phyloP scores from a whole-genome alignment of 2,888 invertebrate species.

The Andrena camellia region DNA sequence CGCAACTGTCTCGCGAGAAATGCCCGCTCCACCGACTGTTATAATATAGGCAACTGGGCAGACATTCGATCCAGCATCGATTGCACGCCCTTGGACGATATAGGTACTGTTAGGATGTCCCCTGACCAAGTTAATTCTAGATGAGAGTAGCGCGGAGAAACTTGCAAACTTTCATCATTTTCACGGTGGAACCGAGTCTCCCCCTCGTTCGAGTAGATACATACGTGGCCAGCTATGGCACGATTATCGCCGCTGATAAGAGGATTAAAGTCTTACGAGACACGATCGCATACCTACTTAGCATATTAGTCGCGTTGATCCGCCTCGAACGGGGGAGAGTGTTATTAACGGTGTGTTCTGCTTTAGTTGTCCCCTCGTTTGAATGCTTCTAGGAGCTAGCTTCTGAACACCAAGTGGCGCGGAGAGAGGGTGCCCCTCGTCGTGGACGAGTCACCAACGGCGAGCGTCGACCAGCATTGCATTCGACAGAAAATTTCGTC shows the following conservation, averaged over 20 bases:
- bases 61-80: neutral
- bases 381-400: too few species aligned
- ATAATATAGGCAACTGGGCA: neutral
- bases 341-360: constrained; percentile 39
- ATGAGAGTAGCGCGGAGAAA: neutral
- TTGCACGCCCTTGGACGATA: too few species aligned
- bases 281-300: constrained; percentile 26
- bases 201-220: neutral
- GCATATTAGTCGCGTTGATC: constrained; percentile 45
- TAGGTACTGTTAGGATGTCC: too few species aligned
- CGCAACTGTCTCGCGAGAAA: too few species aligned
- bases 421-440: neutral
- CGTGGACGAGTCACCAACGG: neutral
- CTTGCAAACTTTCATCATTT: neutral
- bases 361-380: neutral
- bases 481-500: constrained; percentile 22
- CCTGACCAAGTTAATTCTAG: too few species aligned
- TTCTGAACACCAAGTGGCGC: neutral
- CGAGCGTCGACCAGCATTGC: neutral
- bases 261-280: constrained; percentile 46
- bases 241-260: constrained; percentile 30
- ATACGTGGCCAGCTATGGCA: neutral
- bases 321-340: constrained; percentile 14
- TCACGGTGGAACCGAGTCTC: neutral
- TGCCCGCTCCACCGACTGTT: too few species aligned